Evolutionary conservation across 2,113 vertebrate genomes (phyloP).

Genomic region (Hirundichthys speculiger): DNA sequence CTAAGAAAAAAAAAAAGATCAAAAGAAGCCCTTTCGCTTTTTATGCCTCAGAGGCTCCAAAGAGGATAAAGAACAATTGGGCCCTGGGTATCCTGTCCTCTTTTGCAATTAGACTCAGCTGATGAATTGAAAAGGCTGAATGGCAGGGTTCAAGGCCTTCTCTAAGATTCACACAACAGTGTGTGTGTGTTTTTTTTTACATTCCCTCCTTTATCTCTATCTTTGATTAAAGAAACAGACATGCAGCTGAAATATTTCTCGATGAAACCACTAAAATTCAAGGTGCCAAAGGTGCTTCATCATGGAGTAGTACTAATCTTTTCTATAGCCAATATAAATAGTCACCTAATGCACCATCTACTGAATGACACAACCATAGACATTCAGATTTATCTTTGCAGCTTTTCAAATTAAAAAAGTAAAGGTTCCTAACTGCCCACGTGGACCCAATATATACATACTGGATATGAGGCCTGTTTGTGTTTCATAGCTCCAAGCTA

Average conservation of each 20-base stretch:
- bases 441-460: no score
- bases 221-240: conserved; percentile 84
- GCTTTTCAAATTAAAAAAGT: not conserved
- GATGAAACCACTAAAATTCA: conserved; percentile 88
- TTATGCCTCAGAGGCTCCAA: conserved; percentile 99
- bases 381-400: not conserved
- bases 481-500: no score
- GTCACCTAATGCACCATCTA: not conserved
- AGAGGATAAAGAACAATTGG: conserved; percentile 99
- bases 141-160: conserved; percentile 99
- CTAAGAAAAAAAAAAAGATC: conserved; percentile 85
- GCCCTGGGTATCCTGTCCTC: conserved; percentile 96
- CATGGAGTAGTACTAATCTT: not conserved
- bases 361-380: not conserved
- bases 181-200: conserved; percentile 79
- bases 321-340: not conserved
- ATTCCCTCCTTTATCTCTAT: conserved; percentile 77
- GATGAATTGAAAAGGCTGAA: conserved; percentile 99
- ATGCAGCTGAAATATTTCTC: conserved; percentile 96
- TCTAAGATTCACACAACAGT: conserved; percentile 97
- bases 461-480: no score
- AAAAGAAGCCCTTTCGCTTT: conserved; percentile 98
- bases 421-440: no score
- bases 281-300: conserved; percentile 69
- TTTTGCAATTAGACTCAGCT: conserved; percentile 99